Base-by-base conservation (phyloP, 1,140 invertebrate genomes). In the Neelides sp. region DNA sequence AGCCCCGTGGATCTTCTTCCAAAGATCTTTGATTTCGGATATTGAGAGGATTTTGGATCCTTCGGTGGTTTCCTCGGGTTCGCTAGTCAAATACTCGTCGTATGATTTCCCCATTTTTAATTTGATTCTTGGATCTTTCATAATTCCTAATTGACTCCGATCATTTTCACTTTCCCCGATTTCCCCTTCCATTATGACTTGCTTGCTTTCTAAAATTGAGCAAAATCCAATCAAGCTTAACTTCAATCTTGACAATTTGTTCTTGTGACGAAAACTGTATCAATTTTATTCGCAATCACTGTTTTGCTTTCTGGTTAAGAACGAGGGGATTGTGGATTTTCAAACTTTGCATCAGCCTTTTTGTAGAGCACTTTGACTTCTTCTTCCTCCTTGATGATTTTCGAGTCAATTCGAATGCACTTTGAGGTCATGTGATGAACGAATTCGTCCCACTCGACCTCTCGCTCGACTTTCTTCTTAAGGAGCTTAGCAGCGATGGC, bases 301-400 rank as follows among this genome's bases (percentile, higher is more conserved):
- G n/a, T n/a, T n/a, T n/a, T n/a, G n/a, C n/a, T n/a, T n/a, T n/a
- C n/a, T n/a, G n/a, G n/a, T n/a, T n/a, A n/a, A n/a, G n/a, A n/a
- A n/a, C n/a, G n/a, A n/a, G n/a, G n/a, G n/a, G n/a, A n/a, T n/a
- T n/a, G n/a, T n/a, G 32, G n/a, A 27, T 32, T 53, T 47, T 50
- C 26, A 36, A 53, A 47, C 27, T 46, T 52, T 48, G 30, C 73
- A 65, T 84, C 80, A 36, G 86, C 66, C 62, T 85, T 78, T 30
- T 74, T 65, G 64, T 85, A 86, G 53, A 81, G 78, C 54, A 82
- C 75, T 55, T 74, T 73, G 4, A 85, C 67, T 69, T 85, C 78
- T 62, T 78, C 75, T 70, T 85, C 80, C 67, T 85, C 84, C 62
- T 82, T 76, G 60, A 77, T 73, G 70, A 85, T 85, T 23, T 79